Evolutionary conservation across 1,140 invertebrate species (phyloP), one percentile per base, ranked within the genome.

Genomic region (Oncopeltus fasciatus): DNA sequence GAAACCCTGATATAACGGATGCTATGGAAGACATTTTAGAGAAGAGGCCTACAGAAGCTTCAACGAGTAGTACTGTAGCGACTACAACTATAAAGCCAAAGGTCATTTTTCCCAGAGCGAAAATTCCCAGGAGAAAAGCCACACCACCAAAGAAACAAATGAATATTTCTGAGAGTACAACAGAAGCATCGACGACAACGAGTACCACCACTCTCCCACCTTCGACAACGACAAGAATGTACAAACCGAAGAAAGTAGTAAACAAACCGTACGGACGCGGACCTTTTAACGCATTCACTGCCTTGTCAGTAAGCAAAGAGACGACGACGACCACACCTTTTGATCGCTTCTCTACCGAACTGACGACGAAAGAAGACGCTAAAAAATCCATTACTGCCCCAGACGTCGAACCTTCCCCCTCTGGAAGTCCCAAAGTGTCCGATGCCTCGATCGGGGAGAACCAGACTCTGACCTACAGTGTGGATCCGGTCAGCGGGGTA

Each of bases 181-280:
- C 28, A 1, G 28, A 59, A 14, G 58, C 44, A 14, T 63, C 61
- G 28, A 65, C 60, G 8, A 65, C 64, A 3, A 61, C 61, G 16
- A 63, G 61, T 14, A 66, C 64, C 33, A 66, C 64, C 18, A 59
- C 59, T 18, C 24, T 28, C 0, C 38, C 61, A 21, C 61, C 66
- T n/a, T 38, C 47, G 2, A 67, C 60, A 21, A 67, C 63, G 0
- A 60, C 63, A 3, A 64, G 63, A 60, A 67, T 67, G 66, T 67
- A 67, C 33, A 64, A 64, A 24, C 66, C 66, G n/a, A 67, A 62
- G 51, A 64, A 61, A 29, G 58, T 64, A 1, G 58, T 62, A 18
- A 60, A 62, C 20, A 67, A 67, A 53, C 49, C 60, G 8, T 53
- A 53, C 12, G 27, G 44, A 28, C 57, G 44, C 60, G 60, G 56